Evolutionary conservation across 2,888 invertebrate species (phyloP).

Genomic region (Melieria picta): DNA sequence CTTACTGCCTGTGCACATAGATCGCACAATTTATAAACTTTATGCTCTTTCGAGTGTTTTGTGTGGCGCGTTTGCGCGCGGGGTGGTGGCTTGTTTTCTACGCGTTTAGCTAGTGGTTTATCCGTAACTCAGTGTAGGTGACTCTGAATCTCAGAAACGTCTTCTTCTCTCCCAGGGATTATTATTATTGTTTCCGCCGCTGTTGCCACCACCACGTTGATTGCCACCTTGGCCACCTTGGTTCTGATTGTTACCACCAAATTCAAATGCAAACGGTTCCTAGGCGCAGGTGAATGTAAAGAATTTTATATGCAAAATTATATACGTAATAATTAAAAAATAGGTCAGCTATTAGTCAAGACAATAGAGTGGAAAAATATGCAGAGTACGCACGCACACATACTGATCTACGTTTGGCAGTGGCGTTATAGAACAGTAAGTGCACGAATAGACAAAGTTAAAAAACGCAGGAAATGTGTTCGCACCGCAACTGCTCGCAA

Average conservation of each 20-base stretch:
- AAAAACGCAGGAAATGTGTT: slow-evolving; percentile 42
- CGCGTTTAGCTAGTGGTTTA: too few relatives aligned
- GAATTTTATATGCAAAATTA: slow-evolving; percentile 41
- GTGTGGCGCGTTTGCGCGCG: too few relatives aligned
- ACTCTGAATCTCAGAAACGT: slow-evolving; percentile 61
- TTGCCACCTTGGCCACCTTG: slow-evolving; percentile 61
- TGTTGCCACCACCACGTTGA: slow-evolving; percentile 58
- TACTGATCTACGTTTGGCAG: background rate
- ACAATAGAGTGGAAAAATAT: slow-evolving; percentile 7
- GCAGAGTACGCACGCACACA: slow-evolving; percentile 9
- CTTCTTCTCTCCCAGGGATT: slow-evolving; percentile 65
- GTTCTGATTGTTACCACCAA: slow-evolving; percentile 65
- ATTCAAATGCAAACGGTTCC: slow-evolving; percentile 64
- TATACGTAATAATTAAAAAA: slow-evolving; percentile 14
- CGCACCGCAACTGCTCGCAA: slow-evolving; percentile 46
- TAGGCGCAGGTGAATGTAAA: slow-evolving; percentile 49
- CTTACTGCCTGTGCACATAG: too few relatives aligned
- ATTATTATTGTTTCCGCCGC: slow-evolving; percentile 53
- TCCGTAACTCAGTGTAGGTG: slow-evolving; percentile 26
- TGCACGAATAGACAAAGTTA: background rate
- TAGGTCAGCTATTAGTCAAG: background rate
- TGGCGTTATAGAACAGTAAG: too few relatives aligned
- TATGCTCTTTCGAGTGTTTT: too few relatives aligned
- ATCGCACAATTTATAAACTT: too few relatives aligned
- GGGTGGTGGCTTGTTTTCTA: too few relatives aligned